Conservation (phyloP, 2,113 vertebrate genomes). For the Tretioscincus oriximinensis region DNA sequence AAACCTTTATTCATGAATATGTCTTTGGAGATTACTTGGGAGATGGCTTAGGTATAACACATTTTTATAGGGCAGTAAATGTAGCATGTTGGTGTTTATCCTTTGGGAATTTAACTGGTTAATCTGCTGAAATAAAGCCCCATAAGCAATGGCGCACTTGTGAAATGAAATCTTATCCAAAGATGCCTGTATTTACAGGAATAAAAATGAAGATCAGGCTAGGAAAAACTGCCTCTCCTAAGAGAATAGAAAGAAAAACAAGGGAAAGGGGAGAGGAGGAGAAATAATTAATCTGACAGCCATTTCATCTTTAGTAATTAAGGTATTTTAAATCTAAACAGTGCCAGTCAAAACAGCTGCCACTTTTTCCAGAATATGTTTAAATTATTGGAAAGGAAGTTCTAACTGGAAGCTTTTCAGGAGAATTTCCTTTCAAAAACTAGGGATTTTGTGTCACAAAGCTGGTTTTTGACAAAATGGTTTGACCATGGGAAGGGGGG, state of each 20-base stretch:
- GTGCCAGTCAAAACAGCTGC: conserved; percentile 28
- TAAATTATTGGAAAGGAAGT: conserved; percentile 30
- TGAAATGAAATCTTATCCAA: conserved; percentile 41
- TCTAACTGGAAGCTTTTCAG: conserved; percentile 30
- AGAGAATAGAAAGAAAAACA: conserved; percentile 24
- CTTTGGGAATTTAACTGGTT: not conserved
- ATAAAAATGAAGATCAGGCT: conserved; percentile 26
- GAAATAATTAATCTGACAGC: not conserved
- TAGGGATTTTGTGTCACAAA: conserved; percentile 56
- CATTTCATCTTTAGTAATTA: conserved; percentile 6
- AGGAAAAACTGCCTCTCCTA: conserved; percentile 37
- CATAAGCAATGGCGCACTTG: conserved; percentile 9
- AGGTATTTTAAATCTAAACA: conserved; percentile 16
- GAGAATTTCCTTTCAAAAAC: conserved; percentile 51
- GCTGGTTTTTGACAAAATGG: conserved; percentile 57
- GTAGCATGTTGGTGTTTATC: not conserved
- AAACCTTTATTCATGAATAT: conserved; percentile 3
- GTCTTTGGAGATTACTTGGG: conserved; percentile 18
- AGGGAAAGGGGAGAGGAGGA: too few relatives aligned
- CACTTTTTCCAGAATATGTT: not conserved
- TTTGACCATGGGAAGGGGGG: conserved; percentile 2
- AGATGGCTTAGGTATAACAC: conserved; percentile 42
- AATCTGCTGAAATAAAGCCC: conserved; percentile 4
- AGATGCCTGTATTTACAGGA: conserved; percentile 37
- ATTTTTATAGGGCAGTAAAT: conserved; percentile 21